Evolutionary conservation across 2,888 invertebrate genomes (phyloP).

Genomic region (Clunio marinus): DNA sequence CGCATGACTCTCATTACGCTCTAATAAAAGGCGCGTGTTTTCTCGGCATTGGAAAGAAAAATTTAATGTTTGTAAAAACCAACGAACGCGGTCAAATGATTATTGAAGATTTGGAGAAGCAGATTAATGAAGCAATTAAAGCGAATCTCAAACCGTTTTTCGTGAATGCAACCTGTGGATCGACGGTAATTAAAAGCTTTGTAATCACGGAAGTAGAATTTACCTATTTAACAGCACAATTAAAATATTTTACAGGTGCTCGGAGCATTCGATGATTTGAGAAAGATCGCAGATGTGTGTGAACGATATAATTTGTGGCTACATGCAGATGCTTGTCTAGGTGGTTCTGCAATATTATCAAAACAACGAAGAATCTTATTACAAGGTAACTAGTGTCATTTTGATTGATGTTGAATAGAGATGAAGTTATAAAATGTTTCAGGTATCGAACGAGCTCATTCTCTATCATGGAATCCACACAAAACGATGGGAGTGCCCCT

Average conservation of each 20-base stretch:
- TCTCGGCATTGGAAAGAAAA: conserved; percentile 78
- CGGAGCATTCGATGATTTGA: conserved; percentile 75
- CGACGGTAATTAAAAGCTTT: conserved; percentile 58
- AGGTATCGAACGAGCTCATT: conserved; percentile 58
- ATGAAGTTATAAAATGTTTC: too few species aligned
- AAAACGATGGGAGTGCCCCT: conserved; percentile 77
- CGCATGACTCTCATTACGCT: conserved; percentile 80
- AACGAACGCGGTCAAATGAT: conserved; percentile 67
- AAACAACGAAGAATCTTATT: not conserved
- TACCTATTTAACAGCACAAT: not conserved
- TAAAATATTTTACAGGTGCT: conserved; percentile 46
- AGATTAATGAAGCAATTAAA: conserved; percentile 53
- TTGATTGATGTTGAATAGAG: not conserved
- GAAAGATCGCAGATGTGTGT: conserved; percentile 64
- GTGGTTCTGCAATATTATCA: conserved; percentile 70
- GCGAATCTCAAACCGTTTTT: conserved; percentile 60
- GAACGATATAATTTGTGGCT: conserved; percentile 67
- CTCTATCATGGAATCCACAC: conserved; percentile 81
- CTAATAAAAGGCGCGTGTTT: conserved; percentile 74
- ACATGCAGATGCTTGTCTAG: conserved; percentile 80
- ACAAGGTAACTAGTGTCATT: not conserved
- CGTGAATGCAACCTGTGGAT: conserved; percentile 73
- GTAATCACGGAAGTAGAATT: too few species aligned
- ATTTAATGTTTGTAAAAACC: conserved; percentile 61
- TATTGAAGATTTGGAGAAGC: conserved; percentile 56